Percentiles rank a stretch among this genome's conserved stretches.
These are phyloP conservation scores for Danio choprae DNA, from an alignment of 2,797 vertebrate genomes.

Conservation along the genomic window DNA sequence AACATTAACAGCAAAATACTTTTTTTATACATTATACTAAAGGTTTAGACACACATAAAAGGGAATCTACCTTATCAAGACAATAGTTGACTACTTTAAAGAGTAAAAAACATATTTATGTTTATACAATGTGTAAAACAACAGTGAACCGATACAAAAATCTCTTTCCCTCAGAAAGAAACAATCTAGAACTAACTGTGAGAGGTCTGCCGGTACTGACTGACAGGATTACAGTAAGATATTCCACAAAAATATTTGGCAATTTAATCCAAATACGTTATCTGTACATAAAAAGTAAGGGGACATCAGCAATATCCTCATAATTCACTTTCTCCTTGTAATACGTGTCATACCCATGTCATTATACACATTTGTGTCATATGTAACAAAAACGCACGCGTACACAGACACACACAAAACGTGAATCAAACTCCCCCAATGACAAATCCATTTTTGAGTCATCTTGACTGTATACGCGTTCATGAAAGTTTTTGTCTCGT, in stretches of 20 bases:
- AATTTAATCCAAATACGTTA: too few relatives aligned
- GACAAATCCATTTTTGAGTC: not conserved
- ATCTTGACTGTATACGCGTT: not conserved
- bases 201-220: not conserved
- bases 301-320: too few relatives aligned
- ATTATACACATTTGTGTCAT: too few relatives aligned
- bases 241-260: too few relatives aligned
- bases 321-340: too few relatives aligned
- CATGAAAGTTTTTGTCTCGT: not conserved
- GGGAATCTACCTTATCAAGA: not conserved
- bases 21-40: too few relatives aligned
- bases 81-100: not conserved
- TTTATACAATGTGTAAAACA: not conserved
- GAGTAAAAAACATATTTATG: not conserved
- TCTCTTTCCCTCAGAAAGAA: not conserved
- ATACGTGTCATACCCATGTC: too few relatives aligned
- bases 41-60: too few relatives aligned
- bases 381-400: not conserved
- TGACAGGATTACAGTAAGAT: not conserved
- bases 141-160: not conserved
- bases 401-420: too few relatives aligned
- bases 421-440: not conserved
- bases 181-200: too few relatives aligned
- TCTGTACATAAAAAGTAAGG: not conserved
- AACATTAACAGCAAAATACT: too few relatives aligned